phyloP scores from a whole-genome alignment of 2,113 vertebrate genomes.

The Vulpes ferrilata region DNA sequence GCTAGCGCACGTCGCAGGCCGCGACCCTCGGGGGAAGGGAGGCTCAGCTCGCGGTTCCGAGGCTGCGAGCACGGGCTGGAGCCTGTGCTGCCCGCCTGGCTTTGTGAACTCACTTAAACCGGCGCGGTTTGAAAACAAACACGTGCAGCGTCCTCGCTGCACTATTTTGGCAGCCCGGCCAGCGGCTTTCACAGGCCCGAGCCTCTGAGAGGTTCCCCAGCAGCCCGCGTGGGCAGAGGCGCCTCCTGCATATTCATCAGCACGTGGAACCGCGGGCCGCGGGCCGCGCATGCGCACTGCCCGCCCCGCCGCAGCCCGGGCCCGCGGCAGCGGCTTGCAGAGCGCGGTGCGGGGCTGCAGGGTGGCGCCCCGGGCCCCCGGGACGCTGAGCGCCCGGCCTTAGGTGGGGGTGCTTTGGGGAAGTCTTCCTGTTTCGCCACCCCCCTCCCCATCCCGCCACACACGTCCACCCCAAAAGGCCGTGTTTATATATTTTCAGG shows the following conservation, averaged over 20 bases:
- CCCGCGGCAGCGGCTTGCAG: not conserved
- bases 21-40: too few species aligned
- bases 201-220: constrained; percentile 82
- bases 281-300: constrained; percentile 81
- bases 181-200: constrained; percentile 65
- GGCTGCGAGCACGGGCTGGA: not conserved
- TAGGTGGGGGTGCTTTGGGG: not conserved
- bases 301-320: not conserved
- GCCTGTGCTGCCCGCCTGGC: constrained; percentile 19
- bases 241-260: constrained; percentile 92
- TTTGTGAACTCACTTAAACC: constrained; percentile 69
- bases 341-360: not conserved
- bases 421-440: not conserved
- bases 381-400: not conserved
- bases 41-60: not conserved
- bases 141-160: constrained; percentile 74
- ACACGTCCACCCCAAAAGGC: not conserved
- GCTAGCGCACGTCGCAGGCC: not conserved
- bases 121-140: constrained; percentile 77
- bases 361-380: not conserved
- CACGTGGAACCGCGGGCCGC: constrained; percentile 81
- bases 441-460: not conserved
- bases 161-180: constrained; percentile 79
- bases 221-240: constrained; percentile 82
- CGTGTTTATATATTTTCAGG: constrained; percentile 42